Evolutionary conservation across 2,113 vertebrate species (phyloP).

Genomic region (Cacatua alba): DNA sequence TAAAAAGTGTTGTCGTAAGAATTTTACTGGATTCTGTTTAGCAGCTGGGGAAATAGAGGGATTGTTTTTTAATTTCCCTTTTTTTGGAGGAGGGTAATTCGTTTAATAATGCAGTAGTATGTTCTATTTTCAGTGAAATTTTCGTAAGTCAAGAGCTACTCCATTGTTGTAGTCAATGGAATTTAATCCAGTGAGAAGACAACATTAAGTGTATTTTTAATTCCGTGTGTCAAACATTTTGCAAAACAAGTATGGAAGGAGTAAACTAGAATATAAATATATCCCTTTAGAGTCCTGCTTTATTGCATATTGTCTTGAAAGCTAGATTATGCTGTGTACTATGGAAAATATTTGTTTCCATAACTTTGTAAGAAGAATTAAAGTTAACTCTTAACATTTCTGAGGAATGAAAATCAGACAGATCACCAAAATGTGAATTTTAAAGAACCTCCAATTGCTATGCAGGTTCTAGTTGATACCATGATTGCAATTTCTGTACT

Average conservation of each 20-base stretch:
- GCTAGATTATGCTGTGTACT: background rate
- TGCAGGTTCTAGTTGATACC: background rate
- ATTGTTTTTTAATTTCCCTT: background rate
- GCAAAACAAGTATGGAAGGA: background rate
- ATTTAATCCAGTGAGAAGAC: constrained; percentile 1
- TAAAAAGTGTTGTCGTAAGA: background rate
- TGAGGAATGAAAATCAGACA: background rate
- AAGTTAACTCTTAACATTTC: background rate
- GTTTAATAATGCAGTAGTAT: background rate
- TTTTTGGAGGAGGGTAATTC: background rate
- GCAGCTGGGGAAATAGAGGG: background rate
- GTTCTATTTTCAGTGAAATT: background rate
- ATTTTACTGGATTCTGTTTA: background rate
- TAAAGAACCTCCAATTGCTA: background rate
- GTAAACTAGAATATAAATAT: background rate
- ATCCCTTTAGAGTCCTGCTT: background rate
- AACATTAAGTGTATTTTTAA: background rate
- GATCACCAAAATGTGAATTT: background rate
- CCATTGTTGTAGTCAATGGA: background rate
- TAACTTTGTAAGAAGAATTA: background rate
- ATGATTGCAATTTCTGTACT: background rate
- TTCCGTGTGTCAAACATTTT: background rate
- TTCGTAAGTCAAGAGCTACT: background rate
- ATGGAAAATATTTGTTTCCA: background rate
- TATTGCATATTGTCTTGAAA: background rate